Evolutionary conservation across 1,140 invertebrate genomes (phyloP).

Genomic region (Sycobia sp.): DNA sequence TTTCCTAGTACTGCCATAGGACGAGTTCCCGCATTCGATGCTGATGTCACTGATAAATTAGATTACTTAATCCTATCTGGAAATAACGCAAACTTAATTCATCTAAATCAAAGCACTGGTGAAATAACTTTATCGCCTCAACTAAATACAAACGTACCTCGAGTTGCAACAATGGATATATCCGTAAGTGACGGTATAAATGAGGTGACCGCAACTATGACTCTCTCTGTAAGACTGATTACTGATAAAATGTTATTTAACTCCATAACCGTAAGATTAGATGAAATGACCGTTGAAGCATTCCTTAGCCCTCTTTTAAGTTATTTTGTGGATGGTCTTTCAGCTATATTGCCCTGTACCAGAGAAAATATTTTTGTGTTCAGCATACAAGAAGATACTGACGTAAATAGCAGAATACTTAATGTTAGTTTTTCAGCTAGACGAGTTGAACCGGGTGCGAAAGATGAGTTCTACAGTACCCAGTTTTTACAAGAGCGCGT

Average conservation of each 20-base stretch:
- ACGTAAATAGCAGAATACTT: constrained; percentile 83
- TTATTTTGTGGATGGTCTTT: constrained; percentile 90
- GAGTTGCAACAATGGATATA: constrained; percentile 91
- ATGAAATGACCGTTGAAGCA: constrained; percentile 90
- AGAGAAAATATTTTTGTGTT: constrained; percentile 94
- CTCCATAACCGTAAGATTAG: constrained; percentile 90
- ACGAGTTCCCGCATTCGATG: constrained; percentile 89
- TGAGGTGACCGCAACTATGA: constrained; percentile 88
- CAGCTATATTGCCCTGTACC: constrained; percentile 89
- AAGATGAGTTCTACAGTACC: constrained; percentile 80
- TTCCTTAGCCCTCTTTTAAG: constrained; percentile 90
- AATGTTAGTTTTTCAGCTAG: constrained; percentile 95
- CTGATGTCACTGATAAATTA: constrained; percentile 86
- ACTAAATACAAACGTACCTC: constrained; percentile 94
- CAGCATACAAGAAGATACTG: constrained; percentile 90
- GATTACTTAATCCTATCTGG: constrained; percentile 85
- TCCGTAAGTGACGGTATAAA: constrained; percentile 92
- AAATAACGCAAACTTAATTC: constrained; percentile 90
- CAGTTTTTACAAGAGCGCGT: constrained; percentile 93
- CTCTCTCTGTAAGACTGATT: constrained; percentile 84
- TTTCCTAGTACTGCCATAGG: constrained; percentile 91
- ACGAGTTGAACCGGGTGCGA: constrained; percentile 75
- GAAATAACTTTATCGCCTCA: constrained; percentile 87
- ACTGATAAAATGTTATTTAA: constrained; percentile 95
- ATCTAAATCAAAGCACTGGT: constrained; percentile 83